phyloP scores from a whole-genome alignment of 92 coral and sea anemone species.

The Epizoanthus rinbou region DNA sequence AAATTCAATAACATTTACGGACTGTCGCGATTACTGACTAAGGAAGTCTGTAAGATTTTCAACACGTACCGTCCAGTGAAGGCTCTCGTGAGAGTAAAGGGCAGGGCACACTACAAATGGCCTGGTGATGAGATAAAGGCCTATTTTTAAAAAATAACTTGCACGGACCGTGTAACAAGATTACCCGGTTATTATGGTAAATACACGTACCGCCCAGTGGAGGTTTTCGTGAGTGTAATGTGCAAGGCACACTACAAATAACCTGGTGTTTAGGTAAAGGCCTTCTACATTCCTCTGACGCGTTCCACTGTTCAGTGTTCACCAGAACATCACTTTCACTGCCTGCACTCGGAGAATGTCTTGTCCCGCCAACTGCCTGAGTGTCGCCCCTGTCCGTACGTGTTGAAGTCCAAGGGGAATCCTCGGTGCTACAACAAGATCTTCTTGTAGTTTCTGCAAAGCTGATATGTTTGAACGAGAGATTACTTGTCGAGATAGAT shows the following conservation, averaged over 20 bases:
- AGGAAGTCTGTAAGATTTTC: no score
- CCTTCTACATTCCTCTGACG: background rate
- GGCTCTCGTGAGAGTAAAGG: constrained; percentile 92
- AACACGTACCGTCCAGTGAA: constrained; percentile 74
- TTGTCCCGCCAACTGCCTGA: background rate
- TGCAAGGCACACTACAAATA: constrained; percentile 92
- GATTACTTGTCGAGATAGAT: background rate
- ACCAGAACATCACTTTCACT: background rate
- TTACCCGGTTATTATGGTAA: no score
- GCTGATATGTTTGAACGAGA: background rate
- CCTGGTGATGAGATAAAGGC: constrained; percentile 64
- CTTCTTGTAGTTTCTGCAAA: background rate
- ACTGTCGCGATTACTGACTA: no score
- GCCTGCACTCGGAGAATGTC: background rate
- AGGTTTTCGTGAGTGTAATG: constrained; percentile 92
- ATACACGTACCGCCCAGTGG: constrained; percentile 74
- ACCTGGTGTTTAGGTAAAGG: constrained; percentile 71
- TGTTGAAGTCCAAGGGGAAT: background rate
- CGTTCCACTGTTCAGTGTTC: background rate
- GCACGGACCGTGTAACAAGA: no score
- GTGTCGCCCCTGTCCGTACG: background rate
- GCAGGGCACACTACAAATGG: constrained; percentile 92
- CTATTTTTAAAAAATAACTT: background rate
- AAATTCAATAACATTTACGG: no score
- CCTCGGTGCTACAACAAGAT: background rate